Evolutionary conservation across 2,113 vertebrate species (phyloP).

Genomic region (Mirza zaza): DNA sequence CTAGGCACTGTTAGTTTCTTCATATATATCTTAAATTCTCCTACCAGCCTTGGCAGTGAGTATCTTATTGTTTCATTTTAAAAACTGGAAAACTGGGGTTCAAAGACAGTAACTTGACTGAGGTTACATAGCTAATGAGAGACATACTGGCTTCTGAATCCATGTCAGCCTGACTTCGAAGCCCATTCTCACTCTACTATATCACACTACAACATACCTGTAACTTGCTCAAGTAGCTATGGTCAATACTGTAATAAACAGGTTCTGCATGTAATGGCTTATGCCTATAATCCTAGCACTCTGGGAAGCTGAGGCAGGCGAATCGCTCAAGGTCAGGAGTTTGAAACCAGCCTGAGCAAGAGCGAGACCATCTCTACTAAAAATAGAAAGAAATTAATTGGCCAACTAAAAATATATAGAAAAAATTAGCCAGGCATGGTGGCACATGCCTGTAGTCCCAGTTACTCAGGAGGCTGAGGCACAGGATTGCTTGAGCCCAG

Average conservation of each 20-base stretch:
- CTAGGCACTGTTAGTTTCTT: neutral
- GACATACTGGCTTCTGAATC: neutral
- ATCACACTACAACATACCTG: neutral
- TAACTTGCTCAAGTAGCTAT: neutral
- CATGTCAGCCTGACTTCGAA: neutral
- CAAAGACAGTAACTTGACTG: neutral
- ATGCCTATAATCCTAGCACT: too few species aligned
- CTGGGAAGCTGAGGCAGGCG: too few species aligned
- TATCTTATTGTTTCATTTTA: neutral
- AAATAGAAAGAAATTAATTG: too few species aligned
- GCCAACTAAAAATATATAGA: too few species aligned
- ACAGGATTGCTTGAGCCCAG: too few species aligned
- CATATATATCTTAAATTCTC: neutral
- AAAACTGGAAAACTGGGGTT: conserved; percentile 35
- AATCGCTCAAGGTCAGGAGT: too few species aligned
- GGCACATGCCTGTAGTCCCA: too few species aligned
- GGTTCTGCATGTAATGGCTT: neutral
- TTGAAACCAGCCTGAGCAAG: too few species aligned
- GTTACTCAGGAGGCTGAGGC: too few species aligned
- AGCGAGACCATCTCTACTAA: too few species aligned
- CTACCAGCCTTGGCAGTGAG: neutral
- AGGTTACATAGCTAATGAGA: neutral
- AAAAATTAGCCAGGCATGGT: too few species aligned
- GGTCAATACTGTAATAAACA: conserved; percentile 12
- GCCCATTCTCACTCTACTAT: neutral